Conservation (phyloP, 2,888 invertebrate species). For the Orgyia antiqua region DNA sequence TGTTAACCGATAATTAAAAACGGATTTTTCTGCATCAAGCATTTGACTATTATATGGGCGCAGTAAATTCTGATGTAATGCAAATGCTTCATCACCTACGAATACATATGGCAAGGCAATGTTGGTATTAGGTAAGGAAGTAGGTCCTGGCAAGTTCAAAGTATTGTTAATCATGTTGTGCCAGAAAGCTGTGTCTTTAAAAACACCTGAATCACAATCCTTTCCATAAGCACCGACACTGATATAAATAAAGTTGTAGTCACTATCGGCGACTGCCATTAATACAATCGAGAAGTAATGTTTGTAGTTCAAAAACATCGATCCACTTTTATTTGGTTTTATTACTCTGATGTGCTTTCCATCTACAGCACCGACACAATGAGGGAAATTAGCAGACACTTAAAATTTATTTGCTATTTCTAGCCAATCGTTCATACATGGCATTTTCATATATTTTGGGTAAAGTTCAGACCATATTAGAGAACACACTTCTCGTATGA, state of each 20-base stretch:
- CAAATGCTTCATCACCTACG: constrained; percentile 13
- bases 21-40: constrained; percentile 6
- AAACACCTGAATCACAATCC: constrained; percentile 11
- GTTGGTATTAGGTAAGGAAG: not conserved
- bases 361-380: constrained; percentile 7
- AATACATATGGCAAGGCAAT: constrained; percentile 1
- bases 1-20: constrained; percentile 6
- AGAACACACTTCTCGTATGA: constrained; percentile 6
- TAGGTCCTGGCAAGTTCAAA: not conserved
- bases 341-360: constrained; percentile 8
- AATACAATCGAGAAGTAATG: constrained; percentile 11
- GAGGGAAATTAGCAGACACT: constrained; percentile 1
- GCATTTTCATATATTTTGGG: constrained; percentile 8
- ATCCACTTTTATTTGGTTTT: constrained; percentile 8
- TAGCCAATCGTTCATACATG: constrained; percentile 2
- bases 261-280: constrained; percentile 11
- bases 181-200: constrained; percentile 8
- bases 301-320: constrained; percentile 15
- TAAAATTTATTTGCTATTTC: constrained; percentile 3
- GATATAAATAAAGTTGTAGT: constrained; percentile 12
- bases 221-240: constrained; percentile 10
- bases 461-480: constrained; percentile 6
- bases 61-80: constrained; percentile 6
- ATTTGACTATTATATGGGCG: constrained; percentile 3
- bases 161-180: constrained; percentile 1